These are phyloP conservation scores for Neoarius graeffei DNA, from an alignment of 2,113 vertebrate genomes.

Conservation along the genomic window DNA sequence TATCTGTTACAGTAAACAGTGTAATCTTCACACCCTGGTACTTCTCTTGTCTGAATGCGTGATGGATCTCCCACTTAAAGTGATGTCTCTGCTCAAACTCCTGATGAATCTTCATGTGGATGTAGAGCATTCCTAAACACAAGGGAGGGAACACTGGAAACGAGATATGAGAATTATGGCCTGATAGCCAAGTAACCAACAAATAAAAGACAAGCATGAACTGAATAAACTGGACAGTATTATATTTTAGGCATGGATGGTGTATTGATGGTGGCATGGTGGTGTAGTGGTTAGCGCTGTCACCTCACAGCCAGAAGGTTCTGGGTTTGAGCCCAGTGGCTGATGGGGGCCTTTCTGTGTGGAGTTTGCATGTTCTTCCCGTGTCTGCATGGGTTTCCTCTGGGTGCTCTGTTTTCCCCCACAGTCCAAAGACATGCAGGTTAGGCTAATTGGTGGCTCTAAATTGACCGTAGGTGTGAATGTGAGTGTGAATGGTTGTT, in stretches of 20 bases:
- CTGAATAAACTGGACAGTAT: not conserved
- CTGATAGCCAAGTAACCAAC: not conserved
- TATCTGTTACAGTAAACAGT: slow-evolving; percentile 49
- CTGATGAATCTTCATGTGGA: slow-evolving; percentile 2
- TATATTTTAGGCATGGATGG: not conserved
- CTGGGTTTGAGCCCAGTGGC: too few relatives aligned
- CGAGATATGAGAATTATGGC: not conserved
- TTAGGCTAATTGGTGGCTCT: too few relatives aligned
- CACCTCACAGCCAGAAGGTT: too few relatives aligned
- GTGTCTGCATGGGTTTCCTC: too few relatives aligned
- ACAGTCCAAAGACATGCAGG: too few relatives aligned
- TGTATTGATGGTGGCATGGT: not conserved
- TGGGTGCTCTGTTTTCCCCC: too few relatives aligned
- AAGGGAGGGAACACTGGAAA: not conserved
- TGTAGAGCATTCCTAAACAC: not conserved
- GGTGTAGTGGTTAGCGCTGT: too few relatives aligned
- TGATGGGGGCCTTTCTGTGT: too few relatives aligned
- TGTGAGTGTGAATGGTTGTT: too few relatives aligned
- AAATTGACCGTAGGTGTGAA: too few relatives aligned
- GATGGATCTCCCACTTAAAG: slow-evolving; percentile 38
- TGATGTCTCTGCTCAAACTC: not conserved
- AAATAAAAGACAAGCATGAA: not conserved
- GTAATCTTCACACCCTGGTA: slow-evolving; percentile 39
- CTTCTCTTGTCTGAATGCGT: slow-evolving; percentile 4
- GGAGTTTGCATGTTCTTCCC: too few relatives aligned